Evolutionary conservation across 2,113 vertebrate species (phyloP), one percentile per base, ranked within the genome.

Genomic region (Sitta europaea): DNA sequence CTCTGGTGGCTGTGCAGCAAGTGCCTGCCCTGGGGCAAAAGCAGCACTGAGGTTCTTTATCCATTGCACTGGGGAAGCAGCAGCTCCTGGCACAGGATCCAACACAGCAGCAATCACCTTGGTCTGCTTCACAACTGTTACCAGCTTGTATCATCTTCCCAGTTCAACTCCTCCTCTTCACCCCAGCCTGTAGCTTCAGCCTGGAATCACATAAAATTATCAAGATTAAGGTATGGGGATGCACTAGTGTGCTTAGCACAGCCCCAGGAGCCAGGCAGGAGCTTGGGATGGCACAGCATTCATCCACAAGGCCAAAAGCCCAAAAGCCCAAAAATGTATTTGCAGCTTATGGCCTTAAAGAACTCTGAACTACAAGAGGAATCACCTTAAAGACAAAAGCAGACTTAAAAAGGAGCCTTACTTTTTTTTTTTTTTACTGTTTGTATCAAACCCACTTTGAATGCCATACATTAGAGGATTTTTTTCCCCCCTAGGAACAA

Each of bases 161-260:
- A 99, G 97, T 98, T 99, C 88, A 99, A 97, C 24, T 99, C 99
- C 6, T 98, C 99, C 28, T 97, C 98, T 75, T 99, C 98, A 70
- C 97, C 99, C 99, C 99, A 99, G 96, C 99, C 99, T 85, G 98
- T 97, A 33, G 98, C 94, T 95, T 99, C 99, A 51, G 95, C 97
- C 99, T 99, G 96, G 78, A 94, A 95, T 86, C 28, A 77, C 1
- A 47, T 40, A 75, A 85, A 81, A 65, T 71, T 15, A 88, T 9
- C 59, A 74, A 2, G 5, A 14, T 65, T 86, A 86, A 83, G 81
- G 50, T 24, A 53, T 0, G 0, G 20, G 13, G 28, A 38, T 24
- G 12, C 59, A 48, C 10, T 78, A 3, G 6, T 31, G 50, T 47
- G 29, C 51, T 79, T 8, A 20, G 76, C 28, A 22, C 50, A 88